Conservation (phyloP, 1,140 invertebrate species). For the Aplysia californica region DNA sequence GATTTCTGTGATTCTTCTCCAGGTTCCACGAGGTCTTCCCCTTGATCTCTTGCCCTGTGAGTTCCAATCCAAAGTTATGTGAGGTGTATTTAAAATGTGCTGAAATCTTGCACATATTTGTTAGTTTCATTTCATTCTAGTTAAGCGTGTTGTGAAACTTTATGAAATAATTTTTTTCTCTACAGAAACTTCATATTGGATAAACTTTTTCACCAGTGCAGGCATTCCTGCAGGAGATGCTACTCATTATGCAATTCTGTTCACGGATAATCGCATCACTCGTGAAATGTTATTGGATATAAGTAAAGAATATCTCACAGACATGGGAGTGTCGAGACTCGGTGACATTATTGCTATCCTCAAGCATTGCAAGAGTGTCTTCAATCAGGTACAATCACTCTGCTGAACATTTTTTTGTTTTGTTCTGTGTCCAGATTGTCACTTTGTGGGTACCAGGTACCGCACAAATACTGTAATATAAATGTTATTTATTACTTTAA, state of each 20-base stretch:
- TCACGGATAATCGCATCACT: constrained; percentile 84
- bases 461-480: too few relatives aligned
- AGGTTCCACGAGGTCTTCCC: too few relatives aligned
- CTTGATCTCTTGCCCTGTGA: too few relatives aligned
- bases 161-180: constrained; percentile 3
- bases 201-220: constrained; percentile 81
- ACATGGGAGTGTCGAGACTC: constrained; percentile 85
- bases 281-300: constrained; percentile 84
- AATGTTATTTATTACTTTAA: too few relatives aligned
- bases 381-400: constrained; percentile 71
- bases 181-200: constrained; percentile 57
- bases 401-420: constrained; percentile 1
- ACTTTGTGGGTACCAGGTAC: too few relatives aligned
- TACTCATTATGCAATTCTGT: constrained; percentile 84
- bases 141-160: too few relatives aligned
- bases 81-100: too few relatives aligned
- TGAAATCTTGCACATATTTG: too few relatives aligned
- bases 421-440: too few relatives aligned
- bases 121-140: too few relatives aligned
- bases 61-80: too few relatives aligned
- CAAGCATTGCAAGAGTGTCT: constrained; percentile 82
- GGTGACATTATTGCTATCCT: constrained; percentile 88
- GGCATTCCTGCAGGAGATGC: constrained; percentile 80
- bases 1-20: too few relatives aligned
- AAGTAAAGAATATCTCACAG: constrained; percentile 83